These are phyloP conservation scores for Drosophila dunni DNA, from an alignment of 1,140 invertebrate species.

Conservation along the genomic window DNA sequence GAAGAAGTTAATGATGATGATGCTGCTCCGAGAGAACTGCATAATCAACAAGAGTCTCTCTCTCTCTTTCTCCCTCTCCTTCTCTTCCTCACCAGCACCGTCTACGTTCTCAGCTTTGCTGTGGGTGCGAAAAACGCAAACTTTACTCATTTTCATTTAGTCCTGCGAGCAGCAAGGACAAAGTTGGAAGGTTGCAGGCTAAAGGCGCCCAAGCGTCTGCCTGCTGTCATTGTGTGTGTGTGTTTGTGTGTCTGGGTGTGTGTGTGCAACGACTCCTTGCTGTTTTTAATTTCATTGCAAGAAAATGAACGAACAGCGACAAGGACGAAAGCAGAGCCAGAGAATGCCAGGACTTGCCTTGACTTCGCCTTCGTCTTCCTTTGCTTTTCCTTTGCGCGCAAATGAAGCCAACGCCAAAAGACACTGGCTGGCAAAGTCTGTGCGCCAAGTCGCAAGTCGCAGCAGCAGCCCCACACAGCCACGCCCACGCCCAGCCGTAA, in stretches of 20 bases:
- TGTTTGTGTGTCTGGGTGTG: conserved; percentile 52
- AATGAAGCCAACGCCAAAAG: conserved; percentile 71
- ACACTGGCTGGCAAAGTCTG: conserved; percentile 73
- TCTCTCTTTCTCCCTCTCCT: neutral
- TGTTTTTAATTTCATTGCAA: conserved; percentile 84
- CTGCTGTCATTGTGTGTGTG: conserved; percentile 36
- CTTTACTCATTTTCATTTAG: conserved; percentile 76
- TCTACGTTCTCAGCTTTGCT: conserved; percentile 12
- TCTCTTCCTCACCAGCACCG: neutral
- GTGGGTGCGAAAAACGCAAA: conserved; percentile 76
- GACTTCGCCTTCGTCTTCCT: neutral
- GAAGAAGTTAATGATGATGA: conserved; percentile 50
- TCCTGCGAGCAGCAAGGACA: conserved; percentile 11
- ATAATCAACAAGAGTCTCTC: conserved; percentile 66
- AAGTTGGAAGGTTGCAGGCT: conserved; percentile 38
- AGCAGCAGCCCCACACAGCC: neutral
- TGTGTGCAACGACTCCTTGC: conserved; percentile 72
- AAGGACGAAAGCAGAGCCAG: conserved; percentile 41
- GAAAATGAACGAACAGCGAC: conserved; percentile 54
- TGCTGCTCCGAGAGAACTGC: conserved; percentile 58
- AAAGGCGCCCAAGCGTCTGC: conserved; percentile 14
- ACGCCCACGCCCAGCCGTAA: neutral
- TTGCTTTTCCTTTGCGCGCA: conserved; percentile 38
- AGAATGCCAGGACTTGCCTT: conserved; percentile 42
- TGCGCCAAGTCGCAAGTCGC: conserved; percentile 58